Evolutionary conservation across 53 echinoderm and acorn worm species (phyloP).

Genomic region (Actinopyga echinites): DNA sequence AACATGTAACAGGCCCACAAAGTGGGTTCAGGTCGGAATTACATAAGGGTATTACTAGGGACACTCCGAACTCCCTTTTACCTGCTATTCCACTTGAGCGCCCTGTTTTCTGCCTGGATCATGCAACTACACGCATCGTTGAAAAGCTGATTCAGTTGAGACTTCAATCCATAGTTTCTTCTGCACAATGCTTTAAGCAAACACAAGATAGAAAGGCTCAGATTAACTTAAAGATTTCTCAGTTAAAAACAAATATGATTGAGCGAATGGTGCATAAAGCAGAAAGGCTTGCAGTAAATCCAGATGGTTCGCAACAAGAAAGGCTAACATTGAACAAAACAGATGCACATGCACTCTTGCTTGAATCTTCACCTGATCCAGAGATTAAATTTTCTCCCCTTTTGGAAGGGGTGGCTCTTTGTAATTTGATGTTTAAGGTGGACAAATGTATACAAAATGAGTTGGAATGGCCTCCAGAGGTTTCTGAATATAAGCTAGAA

Average conservation of each 20-base stretch:
- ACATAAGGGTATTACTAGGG: neutral
- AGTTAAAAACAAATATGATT: neutral
- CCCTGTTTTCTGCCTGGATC: constrained; percentile 33
- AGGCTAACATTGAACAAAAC: neutral
- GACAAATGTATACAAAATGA: neutral
- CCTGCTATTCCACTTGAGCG: neutral
- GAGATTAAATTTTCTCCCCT: neutral
- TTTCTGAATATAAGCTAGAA: neutral
- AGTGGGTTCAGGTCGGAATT: neutral
- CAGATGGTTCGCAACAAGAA: neutral
- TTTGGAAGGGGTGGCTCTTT: neutral
- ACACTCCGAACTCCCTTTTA: neutral
- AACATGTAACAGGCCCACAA: neutral
- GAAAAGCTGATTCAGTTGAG: neutral
- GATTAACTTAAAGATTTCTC: neutral
- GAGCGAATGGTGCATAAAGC: neutral
- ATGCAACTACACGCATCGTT: constrained; percentile 30
- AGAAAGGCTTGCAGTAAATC: neutral
- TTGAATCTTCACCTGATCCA: too few relatives aligned
- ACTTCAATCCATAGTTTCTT: neutral
- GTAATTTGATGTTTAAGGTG: neutral
- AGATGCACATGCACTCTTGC: neutral
- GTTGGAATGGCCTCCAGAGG: neutral
- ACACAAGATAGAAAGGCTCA: too few relatives aligned
- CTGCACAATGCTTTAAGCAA: neutral